A percentile compares a stretch with the other conserved stretches of the same genome.
Conservation (phyloP, 2,888 invertebrate genomes). For the Smittia sp. region DNA sequence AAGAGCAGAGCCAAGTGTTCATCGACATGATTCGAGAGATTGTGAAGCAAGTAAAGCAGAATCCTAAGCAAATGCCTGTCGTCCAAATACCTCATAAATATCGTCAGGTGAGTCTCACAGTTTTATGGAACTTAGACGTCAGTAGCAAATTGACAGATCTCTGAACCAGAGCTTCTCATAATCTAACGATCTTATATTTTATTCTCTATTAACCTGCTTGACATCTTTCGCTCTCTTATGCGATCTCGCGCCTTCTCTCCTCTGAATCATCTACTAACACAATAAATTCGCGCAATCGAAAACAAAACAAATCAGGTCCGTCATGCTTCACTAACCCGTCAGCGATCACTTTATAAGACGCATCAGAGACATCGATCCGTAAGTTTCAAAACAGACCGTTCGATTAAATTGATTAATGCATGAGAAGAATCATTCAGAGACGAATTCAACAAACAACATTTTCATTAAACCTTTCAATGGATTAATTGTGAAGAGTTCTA, state of each 20-base stretch:
- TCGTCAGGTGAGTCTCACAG: conserved; percentile 31
- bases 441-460: background rate
- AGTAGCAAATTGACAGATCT: too few relatives aligned
- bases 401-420: background rate
- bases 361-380: conserved; percentile 69
- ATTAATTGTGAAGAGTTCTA: background rate
- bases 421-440: background rate
- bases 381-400: conserved; percentile 52
- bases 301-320: conserved; percentile 58
- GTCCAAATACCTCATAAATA: conserved; percentile 52
- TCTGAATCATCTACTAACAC: conserved; percentile 9
- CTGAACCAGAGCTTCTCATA: background rate
- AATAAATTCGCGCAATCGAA: conserved; percentile 44
- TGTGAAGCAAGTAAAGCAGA: conserved; percentile 74
- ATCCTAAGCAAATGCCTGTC: conserved; percentile 70
- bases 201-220: conserved; percentile 16
- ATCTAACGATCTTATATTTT: conserved; percentile 10
- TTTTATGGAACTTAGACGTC: background rate
- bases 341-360: conserved; percentile 63
- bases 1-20: conserved; percentile 73
- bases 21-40: conserved; percentile 83
- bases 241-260: background rate
- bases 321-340: conserved; percentile 70
- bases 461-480: too few relatives aligned
- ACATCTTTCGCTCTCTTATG: conserved; percentile 5